Base-by-base conservation (phyloP, 2,797 vertebrate genomes). In the Arrhamphus sclerolepis region DNA sequence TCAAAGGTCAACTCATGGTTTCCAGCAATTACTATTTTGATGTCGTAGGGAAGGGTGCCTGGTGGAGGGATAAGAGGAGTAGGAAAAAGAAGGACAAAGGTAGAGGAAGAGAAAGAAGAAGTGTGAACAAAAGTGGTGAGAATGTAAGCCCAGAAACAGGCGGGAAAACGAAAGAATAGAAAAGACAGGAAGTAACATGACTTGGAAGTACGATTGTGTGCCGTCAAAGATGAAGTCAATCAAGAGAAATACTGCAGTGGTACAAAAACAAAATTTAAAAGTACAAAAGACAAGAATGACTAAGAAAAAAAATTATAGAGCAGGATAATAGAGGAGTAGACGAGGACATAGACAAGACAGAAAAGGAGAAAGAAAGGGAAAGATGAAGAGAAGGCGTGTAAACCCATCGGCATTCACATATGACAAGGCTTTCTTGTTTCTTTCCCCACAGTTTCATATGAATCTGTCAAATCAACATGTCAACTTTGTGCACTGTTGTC, bases 1-100 rank as follows among this genome's bases (percentile, higher is more conserved):
- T 98, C 97, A 56, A 98, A 98, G 65, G 96, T 98, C 92, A 98
- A 56, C 91, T 98, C 97, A 11, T 98, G 97, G 90, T 98, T 98
- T 73, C 97, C 97, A 0, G 97, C 96, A 38, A 98, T 96, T 70
- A 97, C 97, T 9, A 98, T 94, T 90, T 98, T 98, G 81, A 98
- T 97, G 87, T 98, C 96, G 0, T 98, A 98, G 46, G 96, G 96
- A 62, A 98, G 91, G 76, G 95, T 96, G 77, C 97, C 97, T 98
- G 84, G 11, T 0, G 10, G 9, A n/a, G 18, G 43, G 62, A 9
- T 10, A 53, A 63, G 24, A 66, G 44, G 2, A 18, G 19, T 0
- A 14, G 5, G 19, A 40, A 28, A 41, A 17, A 20, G 28, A 22
- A 50, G 0, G 13, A 11, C 1, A 19, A 4, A 13, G 38, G 17